Base-by-base conservation (phyloP, 53 echinoderm and acorn worm species). In the Echinometra lucunter region DNA sequence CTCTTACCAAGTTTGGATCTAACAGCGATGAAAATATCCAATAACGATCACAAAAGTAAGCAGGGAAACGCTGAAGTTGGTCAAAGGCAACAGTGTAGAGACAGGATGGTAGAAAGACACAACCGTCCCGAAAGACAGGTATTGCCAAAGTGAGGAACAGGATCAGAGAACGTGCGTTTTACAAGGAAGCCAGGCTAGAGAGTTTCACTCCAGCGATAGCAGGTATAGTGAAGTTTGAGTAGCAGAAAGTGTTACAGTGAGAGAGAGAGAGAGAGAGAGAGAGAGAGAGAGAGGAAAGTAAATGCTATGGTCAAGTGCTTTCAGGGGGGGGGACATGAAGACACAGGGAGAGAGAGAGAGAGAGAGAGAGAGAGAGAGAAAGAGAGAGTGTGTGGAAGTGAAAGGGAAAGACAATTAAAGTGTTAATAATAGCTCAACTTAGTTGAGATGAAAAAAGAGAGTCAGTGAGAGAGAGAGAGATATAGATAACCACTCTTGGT, bases 51-150 rank as follows among this genome's bases (percentile, higher is more conserved):
- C 42, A 10, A 7, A 49, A 6, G 13, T 4, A 10, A 11, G 40
- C 58, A 58, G 8, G 0, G 63, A 12, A 89, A 47, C 89, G 32
- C 34, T 28, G 58, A n/a, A 40, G 37, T 42, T 42, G 38, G 7
- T 57, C 32, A 37, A 90, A 40, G 40, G 90, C 1, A 35, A 57
- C 49, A 89, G 44, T 47, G 0, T 10, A 34, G 55, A 56, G 57
- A 35, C 30, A 56, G 89, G 32, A 57, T 30, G 16, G 35, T 7
- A 8, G 12, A n/a, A n/a, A n/a, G 57, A 89, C 90, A 90, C 90
- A 90, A 90, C 90, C 35, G 40, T 63, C 90, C 90, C 40, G 34
- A 63, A 60, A 60, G 90, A 66, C 90, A 37, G 90, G 38, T 60
- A 57, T 37, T 18, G 44, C 25, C 90, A 34, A 57, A 90, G 40